Evolutionary conservation across 2,888 invertebrate species (phyloP), one percentile per base, ranked within the genome.

Genomic region (Netelia fuscicornis): DNA sequence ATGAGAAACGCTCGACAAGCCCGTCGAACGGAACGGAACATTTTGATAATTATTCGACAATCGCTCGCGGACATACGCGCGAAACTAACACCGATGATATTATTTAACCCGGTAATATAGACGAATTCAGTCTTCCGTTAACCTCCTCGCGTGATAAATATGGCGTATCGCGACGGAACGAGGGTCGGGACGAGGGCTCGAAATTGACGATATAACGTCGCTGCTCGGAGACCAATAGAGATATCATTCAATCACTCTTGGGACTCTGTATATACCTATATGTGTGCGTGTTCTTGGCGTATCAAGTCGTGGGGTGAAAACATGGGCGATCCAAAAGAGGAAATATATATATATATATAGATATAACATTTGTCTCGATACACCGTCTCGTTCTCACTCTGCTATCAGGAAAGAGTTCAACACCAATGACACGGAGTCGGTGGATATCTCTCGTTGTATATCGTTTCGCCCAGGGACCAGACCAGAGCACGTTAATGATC

Each of bases 401-500:
- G 11, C 71, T 70, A 71, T 71, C 52, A 76, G 80, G 60, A 84
- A 76, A 76, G 68, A 81, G 37, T 79, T 75, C 75, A 84, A 76
- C 76, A 71, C 65, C 84, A 84, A 84, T 84, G 81, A 75, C 77
- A 70, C 68, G n/a, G 37, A 52, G 65, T 65, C 74, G 74, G 78
- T 72, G 54, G 20, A 58, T 54, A 48, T 72, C 30, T 52, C 54
- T 60, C 60, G 67, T 42, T 60, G 60, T 42, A 78, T 64, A 72
- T 52, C 65, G 60, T 64, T 37, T 20, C 52, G 52, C 13, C 72
- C 48, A 58, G 44, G 58, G 44, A 74, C 37, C 44, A 67, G 58
- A 23, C 67, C 74, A 58, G 70, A 78, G 70, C 54, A 79, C 85
- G 85, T 85, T 85, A 85, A 85, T 85, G 85, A 85, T 85, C 85